Evolutionary conservation across 2,797 vertebrate species (phyloP).

Genomic region (Lutjanus argentimaculatus): DNA sequence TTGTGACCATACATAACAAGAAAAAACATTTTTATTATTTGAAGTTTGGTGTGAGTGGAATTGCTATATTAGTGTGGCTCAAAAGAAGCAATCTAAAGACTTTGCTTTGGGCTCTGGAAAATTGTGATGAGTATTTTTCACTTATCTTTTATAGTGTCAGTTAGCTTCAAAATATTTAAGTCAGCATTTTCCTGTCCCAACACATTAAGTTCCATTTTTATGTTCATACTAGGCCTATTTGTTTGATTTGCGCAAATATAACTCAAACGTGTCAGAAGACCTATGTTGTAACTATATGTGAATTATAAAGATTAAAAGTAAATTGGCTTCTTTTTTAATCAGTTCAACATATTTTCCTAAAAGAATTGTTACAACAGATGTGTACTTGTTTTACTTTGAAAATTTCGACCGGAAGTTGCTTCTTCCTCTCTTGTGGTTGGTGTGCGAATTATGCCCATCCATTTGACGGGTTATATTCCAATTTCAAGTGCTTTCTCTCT

Average conservation of each 20-base stretch:
- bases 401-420: neutral
- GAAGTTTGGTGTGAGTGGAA: no score
- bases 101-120: no score
- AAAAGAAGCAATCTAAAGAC: no score
- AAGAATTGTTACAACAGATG: neutral
- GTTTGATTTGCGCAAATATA: neutral
- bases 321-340: neutral
- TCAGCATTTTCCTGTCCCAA: neutral
- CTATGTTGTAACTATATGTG: neutral
- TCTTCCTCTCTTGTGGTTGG: neutral
- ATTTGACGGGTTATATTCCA: neutral
- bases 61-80: no score
- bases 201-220: neutral
- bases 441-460: no score
- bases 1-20: no score
- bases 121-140: no score
- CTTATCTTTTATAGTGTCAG: neutral
- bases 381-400: slow-evolving; percentile 7
- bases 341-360: neutral
- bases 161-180: no score
- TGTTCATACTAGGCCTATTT: neutral
- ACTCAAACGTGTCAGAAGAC: neutral
- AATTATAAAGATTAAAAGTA: neutral
- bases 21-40: no score
- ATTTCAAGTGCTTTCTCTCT: neutral